Base-by-base conservation (phyloP, 2,113 vertebrate species). In the Heterotilapia buettikoferi region DNA sequence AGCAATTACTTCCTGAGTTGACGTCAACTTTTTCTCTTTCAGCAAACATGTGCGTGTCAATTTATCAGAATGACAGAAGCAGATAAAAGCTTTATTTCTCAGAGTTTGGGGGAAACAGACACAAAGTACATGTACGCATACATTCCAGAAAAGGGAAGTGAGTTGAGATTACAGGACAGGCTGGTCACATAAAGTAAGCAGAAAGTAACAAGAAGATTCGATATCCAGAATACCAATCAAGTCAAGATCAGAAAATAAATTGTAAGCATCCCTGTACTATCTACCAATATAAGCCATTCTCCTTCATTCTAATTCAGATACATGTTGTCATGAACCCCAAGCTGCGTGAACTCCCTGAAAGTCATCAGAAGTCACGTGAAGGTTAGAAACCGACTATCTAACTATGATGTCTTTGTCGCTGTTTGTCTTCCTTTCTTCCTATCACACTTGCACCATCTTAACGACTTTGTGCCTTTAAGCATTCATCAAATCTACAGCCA, bases 391-490 rank as follows among this genome's bases (percentile, higher is more conserved):
- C 13, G 66, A 56, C 71, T 2, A 89, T 92, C 66, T 84, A 76
- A 82, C 84, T 89, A 47, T 88, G 91, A 90, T 82, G 94, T 87
- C 84, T 83, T 89, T 86, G 82, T 83, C 50, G 36, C 82, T 10
- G 40, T 94, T 89, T 84, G 83, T 82, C 61, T 68, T 88, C 86
- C 79, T 53, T 80, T 84, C 71, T 87, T 84, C 84, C 84, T 90
- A 94, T 92, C 90, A 52, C 87, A 50, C 85, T 87, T 61, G 61
- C 54, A 63, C 85, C 86, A 91, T 94, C 93, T 92, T 94, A 93
- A 96, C 61, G 83, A 94, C 90, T 92, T 88, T 86, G 84, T 88
- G 90, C 92, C 90, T 92, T 92, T 91, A 90, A 92, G 90, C 89
- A 90, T 93, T 94, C 83, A 93, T 94, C 91, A 93, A 86, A 88